A percentile compares a stretch with the other conserved stretches of the same genome.
Evolutionary conservation across 2,797 vertebrate genomes (phyloP).

Genomic region (Phalloptychus januarius): DNA sequence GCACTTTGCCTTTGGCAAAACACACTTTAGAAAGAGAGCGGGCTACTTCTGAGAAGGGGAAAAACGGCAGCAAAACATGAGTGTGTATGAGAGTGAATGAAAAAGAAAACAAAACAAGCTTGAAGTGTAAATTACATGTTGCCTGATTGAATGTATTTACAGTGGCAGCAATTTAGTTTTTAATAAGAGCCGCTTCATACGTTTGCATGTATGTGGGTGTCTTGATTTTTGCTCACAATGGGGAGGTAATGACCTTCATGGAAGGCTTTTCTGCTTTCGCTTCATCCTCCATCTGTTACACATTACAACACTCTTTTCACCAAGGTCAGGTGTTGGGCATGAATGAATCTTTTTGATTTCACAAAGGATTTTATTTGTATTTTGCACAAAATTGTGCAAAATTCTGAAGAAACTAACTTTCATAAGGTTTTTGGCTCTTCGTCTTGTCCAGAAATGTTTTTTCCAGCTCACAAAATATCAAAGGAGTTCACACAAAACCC

Average conservation of each 20-base stretch:
- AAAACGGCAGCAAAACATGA: constrained; percentile 69
- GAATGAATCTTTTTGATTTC: background rate
- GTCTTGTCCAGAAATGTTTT: constrained; percentile 7
- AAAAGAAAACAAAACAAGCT: constrained; percentile 50
- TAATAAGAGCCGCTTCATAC: constrained; percentile 17
- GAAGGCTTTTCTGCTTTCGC: constrained; percentile 35
- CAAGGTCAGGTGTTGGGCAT: constrained; percentile 3
- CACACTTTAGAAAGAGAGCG: constrained; percentile 72
- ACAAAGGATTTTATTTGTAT: background rate
- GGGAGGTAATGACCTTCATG: constrained; percentile 47
- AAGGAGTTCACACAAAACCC: background rate
- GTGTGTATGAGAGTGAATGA: constrained; percentile 41
- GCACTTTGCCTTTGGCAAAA: constrained; percentile 79
- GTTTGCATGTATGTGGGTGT: constrained; percentile 11
- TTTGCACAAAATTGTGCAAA: background rate
- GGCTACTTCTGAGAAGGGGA: constrained; percentile 72
- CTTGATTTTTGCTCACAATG: constrained; percentile 32
- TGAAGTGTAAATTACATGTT: constrained; percentile 57
- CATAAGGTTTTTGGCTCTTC: background rate
- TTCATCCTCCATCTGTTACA: constrained; percentile 38
- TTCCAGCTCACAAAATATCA: background rate
- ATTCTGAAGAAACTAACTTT: background rate
- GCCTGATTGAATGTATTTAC: constrained; percentile 47
- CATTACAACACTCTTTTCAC: constrained; percentile 27
- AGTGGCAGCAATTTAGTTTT: constrained; percentile 38